Percentiles rank a stretch among this genome's conserved stretches.
Conservation (phyloP, 53 echinoderm and acorn worm genomes). For the Temnopleurus reevesii region DNA sequence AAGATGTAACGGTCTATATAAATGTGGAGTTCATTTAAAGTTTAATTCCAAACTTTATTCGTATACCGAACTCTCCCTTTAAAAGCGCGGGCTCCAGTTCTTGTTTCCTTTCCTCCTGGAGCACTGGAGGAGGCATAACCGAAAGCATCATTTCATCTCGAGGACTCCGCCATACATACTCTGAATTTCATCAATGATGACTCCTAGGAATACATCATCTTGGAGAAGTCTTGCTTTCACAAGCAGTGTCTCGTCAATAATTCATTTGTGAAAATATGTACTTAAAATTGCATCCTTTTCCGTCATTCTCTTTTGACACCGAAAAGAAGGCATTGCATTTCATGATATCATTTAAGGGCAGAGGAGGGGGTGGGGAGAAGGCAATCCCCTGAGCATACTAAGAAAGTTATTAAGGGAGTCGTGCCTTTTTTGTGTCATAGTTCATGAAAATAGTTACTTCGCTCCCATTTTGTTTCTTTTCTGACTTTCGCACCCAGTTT, state of each 20-base stretch:
- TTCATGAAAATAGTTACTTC: too few species aligned
- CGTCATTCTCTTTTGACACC: not conserved
- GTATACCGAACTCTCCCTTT: not conserved
- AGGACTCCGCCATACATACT: not conserved
- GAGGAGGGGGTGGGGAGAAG: too few species aligned
- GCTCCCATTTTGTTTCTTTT: too few species aligned
- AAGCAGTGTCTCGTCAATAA: constrained; percentile 13
- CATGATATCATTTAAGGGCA: not conserved
- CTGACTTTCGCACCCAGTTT: too few species aligned
- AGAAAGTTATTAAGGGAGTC: too few species aligned
- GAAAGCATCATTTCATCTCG: not conserved
- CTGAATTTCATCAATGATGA: not conserved
- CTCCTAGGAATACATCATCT: not conserved
- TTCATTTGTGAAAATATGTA: constrained; percentile 8
- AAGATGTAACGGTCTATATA: too few species aligned
- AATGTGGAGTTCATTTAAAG: too few species aligned
- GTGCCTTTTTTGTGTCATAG: too few species aligned
- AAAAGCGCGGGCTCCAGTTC: not conserved
- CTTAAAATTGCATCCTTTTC: not conserved
- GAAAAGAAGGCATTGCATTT: not conserved
- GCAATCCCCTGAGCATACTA: too few species aligned
- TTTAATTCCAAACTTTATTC: too few species aligned
- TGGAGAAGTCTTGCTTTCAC: not conserved
- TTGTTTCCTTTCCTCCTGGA: not conserved
- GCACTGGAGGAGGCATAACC: not conserved